Evolutionary conservation across 2,888 invertebrate genomes (phyloP).

Genomic region (Diachrysia chrysitis): DNA sequence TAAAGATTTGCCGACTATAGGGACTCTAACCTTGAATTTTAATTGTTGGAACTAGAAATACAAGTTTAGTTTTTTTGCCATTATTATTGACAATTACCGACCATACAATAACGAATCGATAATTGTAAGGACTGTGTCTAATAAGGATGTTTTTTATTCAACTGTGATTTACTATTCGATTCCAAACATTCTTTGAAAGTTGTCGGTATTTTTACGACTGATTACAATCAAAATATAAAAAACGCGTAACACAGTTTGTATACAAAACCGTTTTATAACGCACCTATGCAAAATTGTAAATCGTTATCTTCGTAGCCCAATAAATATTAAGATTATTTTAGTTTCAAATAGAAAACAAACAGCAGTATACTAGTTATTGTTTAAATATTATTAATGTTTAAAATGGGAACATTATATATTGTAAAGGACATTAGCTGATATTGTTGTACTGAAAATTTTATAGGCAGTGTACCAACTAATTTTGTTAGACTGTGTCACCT

Average conservation of each 20-base stretch:
- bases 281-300: background rate
- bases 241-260: slow-evolving; percentile 2
- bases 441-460: background rate
- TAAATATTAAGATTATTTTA: no score
- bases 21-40: slow-evolving; percentile 50
- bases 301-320: background rate
- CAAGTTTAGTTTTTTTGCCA: slow-evolving; percentile 48
- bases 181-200: slow-evolving; percentile 22
- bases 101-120: slow-evolving; percentile 57
- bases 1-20: slow-evolving; percentile 40
- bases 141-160: slow-evolving; percentile 51
- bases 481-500: slow-evolving; percentile 57
- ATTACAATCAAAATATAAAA: background rate
- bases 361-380: no score
- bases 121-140: slow-evolving; percentile 55
- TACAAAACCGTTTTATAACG: background rate
- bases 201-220: slow-evolving; percentile 13
- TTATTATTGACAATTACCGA: slow-evolving; percentile 51
- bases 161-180: slow-evolving; percentile 17
- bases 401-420: no score
- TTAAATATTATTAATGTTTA: no score
- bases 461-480: background rate
- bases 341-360: no score
- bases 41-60: slow-evolving; percentile 47
- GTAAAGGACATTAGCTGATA: no score